Conservation (phyloP, 2,888 invertebrate species). For the Pammene aurita region DNA sequence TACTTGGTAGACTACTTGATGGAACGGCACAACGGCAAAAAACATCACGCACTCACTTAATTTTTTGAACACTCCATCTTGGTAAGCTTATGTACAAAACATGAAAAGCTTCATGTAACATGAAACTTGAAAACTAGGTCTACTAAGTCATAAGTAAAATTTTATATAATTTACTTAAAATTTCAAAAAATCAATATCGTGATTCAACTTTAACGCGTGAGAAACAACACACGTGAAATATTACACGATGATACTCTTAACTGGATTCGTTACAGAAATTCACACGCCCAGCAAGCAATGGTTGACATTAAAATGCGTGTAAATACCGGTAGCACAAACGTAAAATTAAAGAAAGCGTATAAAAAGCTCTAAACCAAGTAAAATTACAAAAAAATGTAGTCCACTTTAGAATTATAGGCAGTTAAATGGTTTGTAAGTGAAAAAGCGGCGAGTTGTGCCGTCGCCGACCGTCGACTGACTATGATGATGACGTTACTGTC, state of each 20-base stretch:
- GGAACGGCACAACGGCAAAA: slow-evolving; percentile 53
- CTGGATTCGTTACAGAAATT: slow-evolving; percentile 7
- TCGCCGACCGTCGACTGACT: slow-evolving; percentile 59
- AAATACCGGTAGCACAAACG: background rate
- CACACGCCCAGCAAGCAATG: slow-evolving; percentile 1
- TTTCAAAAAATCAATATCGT: slow-evolving; percentile 17
- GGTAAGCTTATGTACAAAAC: slow-evolving; percentile 20
- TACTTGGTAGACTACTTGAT: slow-evolving; percentile 52
- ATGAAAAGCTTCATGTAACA: slow-evolving; percentile 13
- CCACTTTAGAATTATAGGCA: background rate
- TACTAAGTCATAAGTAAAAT: background rate
- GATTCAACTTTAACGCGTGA: slow-evolving; percentile 13
- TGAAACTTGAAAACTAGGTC: slow-evolving; percentile 29
- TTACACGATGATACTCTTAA: slow-evolving; percentile 9
- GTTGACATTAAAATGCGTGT: background rate
- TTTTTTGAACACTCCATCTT: slow-evolving; percentile 26
- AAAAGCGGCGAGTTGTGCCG: slow-evolving; percentile 44
- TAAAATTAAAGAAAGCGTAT: background rate
- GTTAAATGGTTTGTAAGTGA: slow-evolving; percentile 16
- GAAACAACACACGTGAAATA: slow-evolving; percentile 22
- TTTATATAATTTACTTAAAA: slow-evolving; percentile 26
- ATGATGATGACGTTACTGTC: slow-evolving; percentile 52
- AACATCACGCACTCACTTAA: slow-evolving; percentile 60
- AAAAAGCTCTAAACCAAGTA: background rate
- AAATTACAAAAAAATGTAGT: background rate